Percentiles rank a stretch among this genome's conserved stretches.
phyloP scores from a whole-genome alignment of 2,113 vertebrate species.

The Sebastes schlegelii region DNA sequence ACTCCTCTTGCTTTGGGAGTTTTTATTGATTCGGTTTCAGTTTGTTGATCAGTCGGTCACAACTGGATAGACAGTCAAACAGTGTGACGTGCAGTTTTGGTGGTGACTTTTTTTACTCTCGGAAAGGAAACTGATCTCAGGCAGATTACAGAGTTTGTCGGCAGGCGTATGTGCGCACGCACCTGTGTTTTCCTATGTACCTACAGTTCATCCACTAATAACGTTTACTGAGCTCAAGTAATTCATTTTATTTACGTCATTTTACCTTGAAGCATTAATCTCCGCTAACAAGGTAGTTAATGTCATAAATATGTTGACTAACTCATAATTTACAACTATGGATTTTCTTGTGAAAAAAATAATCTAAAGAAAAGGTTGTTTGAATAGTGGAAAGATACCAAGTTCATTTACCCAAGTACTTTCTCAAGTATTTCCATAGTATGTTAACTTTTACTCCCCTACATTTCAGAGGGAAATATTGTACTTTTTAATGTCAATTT shows the following conservation, averaged over 20 bases:
- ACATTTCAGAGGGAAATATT: neutral
- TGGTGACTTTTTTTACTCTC: conserved; percentile 35
- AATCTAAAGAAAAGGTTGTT: neutral
- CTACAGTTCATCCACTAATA: conserved; percentile 21
- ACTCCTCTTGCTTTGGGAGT: conserved; percentile 70
- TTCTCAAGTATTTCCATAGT: neutral
- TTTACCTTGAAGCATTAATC: conserved; percentile 2
- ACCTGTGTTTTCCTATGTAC: conserved; percentile 27
- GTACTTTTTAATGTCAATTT: neutral
- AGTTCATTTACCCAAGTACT: neutral
- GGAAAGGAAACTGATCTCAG: conserved; percentile 45
- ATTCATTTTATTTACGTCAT: conserved; percentile 4
- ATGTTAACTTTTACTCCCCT: neutral
- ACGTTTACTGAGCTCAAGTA: conserved; percentile 34
- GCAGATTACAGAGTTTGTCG: conserved; percentile 32
- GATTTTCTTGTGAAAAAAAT: neutral
- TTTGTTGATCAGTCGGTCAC: conserved; percentile 72
- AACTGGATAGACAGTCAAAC: conserved; percentile 69
- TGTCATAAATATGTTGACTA: neutral
- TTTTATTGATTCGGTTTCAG: conserved; percentile 81
- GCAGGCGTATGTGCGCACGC: neutral
- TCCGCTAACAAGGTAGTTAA: conserved; percentile 4
- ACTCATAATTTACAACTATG: neutral
- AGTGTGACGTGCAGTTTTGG: conserved; percentile 50
- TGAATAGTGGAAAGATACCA: neutral